These are phyloP conservation scores for Lophochroa leadbeateri DNA, from an alignment of 2,113 vertebrate species.

Conservation along the genomic window DNA sequence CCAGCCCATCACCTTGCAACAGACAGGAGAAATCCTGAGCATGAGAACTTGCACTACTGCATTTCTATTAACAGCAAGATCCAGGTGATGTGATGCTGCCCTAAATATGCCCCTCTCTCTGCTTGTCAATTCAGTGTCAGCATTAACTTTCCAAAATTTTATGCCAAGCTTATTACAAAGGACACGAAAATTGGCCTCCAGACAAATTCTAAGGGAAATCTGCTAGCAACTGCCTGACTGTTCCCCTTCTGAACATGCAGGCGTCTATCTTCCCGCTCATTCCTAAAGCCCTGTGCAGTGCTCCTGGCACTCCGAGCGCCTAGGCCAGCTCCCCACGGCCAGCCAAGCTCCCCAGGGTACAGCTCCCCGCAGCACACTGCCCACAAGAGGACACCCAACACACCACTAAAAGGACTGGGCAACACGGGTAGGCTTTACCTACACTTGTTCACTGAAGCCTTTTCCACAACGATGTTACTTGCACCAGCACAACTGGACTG, in stretches of 20 bases:
- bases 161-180: neutral
- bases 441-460: neutral
- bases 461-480: neutral
- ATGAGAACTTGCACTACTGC: neutral
- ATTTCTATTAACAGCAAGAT: neutral
- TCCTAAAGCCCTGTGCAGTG: fast-evolving
- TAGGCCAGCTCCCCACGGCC: neutral
- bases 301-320: fast-evolving
- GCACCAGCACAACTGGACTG: neutral
- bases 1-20: neutral
- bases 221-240: neutral
- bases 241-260: neutral
- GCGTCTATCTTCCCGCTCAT: fast-evolving
- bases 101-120: neutral
- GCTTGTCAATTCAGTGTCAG: neutral
- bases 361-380: neutral
- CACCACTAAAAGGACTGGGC: neutral
- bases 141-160: neutral
- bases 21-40: neutral
- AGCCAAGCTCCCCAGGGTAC: neutral
- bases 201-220: neutral
- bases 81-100: neutral
- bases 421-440: neutral
- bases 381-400: neutral
- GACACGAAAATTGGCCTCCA: neutral